Evolutionary conservation across 35 echinoderm and acorn worm species (phyloP), one percentile per base, ranked within the genome.

Genomic region (Ophioderma brevispina): DNA sequence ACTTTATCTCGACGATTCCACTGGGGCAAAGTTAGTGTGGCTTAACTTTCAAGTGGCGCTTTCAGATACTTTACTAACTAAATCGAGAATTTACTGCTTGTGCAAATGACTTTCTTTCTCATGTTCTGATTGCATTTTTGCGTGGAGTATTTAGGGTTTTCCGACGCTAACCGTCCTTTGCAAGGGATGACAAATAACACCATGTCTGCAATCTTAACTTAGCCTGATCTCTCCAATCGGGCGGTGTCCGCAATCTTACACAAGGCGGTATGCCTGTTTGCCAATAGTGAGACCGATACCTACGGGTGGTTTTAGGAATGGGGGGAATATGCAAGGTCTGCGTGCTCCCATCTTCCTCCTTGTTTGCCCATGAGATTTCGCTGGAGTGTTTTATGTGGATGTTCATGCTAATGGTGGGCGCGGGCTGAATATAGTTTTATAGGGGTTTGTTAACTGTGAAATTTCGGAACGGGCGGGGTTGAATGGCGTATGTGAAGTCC

Each of bases 11-110:
- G 36, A 86, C 75, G 19, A 50, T 55, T 37, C 2, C 84, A 33
- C 52, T 50, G 11, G 84, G 84, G 33, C 70, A 15, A 76, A n/a
- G n/a, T 35, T 63, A 63, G 38, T 86, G 84, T 86, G 5, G 84
- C 33, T 76, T n/a, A n/a, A n/a, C n/a, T n/a, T n/a, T 86, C 84
- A 23, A 86, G 35, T 36, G 84, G 84, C 52, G n/a, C 0, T 46
- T 59, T 25, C 37, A 70, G 15, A 25, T 70, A 70, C 3, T 6
- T 30, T 70, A 25, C 28, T 2, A n/a, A n/a, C n/a, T n/a, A n/a
- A 70, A 3, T 2, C 59, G 59, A 70, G 17, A 25, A 70, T 86
- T 76, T 64, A 75, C 63, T 33, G 63, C 84, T 75, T 86, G 30
- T 38, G 30, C 63, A 76, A 75, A 86, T 17, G 50, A 25, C n/a